These are phyloP conservation scores for Salvator merianae DNA, from an alignment of 2,113 vertebrate genomes.

Conservation along the genomic window DNA sequence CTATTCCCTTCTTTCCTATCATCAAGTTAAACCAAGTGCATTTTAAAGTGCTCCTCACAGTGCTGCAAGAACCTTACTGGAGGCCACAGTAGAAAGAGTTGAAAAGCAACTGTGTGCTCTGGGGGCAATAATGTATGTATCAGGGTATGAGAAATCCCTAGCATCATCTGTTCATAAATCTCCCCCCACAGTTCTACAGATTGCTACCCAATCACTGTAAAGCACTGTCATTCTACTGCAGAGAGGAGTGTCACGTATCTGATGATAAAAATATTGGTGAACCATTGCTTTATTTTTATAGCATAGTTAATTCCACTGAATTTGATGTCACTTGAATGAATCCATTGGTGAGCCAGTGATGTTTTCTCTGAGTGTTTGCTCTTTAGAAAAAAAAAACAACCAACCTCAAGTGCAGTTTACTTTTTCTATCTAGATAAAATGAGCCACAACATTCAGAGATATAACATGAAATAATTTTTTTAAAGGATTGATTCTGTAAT, in stretches of 20 bases:
- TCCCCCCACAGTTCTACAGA: neutral
- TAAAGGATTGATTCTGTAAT: neutral
- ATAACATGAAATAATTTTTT: neutral
- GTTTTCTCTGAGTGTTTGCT: neutral
- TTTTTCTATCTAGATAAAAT: conserved; percentile 22
- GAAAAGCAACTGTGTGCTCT: neutral
- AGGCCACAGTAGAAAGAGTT: neutral
- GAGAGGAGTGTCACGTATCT: neutral
- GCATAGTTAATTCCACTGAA: neutral
- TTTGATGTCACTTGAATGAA: conserved; percentile 33
- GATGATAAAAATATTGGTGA: neutral
- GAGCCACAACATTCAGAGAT: conserved; percentile 14
- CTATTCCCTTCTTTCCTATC: neutral
- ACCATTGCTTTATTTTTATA: neutral
- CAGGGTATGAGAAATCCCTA: neutral
- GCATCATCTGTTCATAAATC: neutral
- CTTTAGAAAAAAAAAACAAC: neutral
- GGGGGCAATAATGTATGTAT: neutral
- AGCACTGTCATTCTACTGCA: neutral
- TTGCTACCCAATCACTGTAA: neutral
- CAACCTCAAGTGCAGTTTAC: conserved; percentile 54
- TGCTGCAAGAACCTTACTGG: neutral
- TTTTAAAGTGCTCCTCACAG: neutral
- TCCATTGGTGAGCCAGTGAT: neutral
- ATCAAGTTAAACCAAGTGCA: neutral